phyloP scores from a whole-genome alignment of 2,113 vertebrate species.

The Campylomormyrus numenius region DNA sequence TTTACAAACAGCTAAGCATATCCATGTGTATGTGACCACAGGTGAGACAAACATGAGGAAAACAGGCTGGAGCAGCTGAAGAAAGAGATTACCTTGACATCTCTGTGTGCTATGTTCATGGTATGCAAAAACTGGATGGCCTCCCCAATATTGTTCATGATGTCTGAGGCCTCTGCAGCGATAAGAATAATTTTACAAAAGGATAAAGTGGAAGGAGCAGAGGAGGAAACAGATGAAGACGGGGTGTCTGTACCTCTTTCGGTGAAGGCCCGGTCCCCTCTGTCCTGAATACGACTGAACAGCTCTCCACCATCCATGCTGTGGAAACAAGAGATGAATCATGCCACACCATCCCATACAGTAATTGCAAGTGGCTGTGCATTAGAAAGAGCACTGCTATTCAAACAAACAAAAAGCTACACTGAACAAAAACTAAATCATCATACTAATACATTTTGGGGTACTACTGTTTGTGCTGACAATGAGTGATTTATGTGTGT shows the following conservation, averaged over 20 bases:
- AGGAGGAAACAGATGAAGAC: not conserved
- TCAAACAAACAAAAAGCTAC: not conserved
- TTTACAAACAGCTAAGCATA: not conserved
- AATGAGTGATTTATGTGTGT: not conserved
- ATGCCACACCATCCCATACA: not conserved
- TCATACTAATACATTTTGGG: not conserved
- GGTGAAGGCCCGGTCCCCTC: slow-evolving; percentile 97
- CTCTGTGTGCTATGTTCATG: slow-evolving; percentile 91
- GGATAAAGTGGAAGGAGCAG: not conserved
- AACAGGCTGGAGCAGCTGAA: not conserved
- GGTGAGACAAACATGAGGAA: not conserved
- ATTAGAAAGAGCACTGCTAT: not conserved
- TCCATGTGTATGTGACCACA: not conserved
- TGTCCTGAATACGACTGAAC: slow-evolving; percentile 91
- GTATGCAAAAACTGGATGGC: slow-evolving; percentile 90
- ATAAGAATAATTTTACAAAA: not conserved
- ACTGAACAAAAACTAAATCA: not conserved
- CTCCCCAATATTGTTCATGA: slow-evolving; percentile 95
- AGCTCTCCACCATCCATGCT: slow-evolving; percentile 95
- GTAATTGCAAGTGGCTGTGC: not conserved
- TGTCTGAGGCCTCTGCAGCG: slow-evolving; percentile 85
- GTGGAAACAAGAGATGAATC: slow-evolving; percentile 34
- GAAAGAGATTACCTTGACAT: slow-evolving; percentile 78
- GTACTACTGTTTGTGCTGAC: not conserved
- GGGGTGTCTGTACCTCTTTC: slow-evolving; percentile 71